Evolutionary conservation across 1,140 invertebrate species (phyloP).

Genomic region (Pteromalus puparum): DNA sequence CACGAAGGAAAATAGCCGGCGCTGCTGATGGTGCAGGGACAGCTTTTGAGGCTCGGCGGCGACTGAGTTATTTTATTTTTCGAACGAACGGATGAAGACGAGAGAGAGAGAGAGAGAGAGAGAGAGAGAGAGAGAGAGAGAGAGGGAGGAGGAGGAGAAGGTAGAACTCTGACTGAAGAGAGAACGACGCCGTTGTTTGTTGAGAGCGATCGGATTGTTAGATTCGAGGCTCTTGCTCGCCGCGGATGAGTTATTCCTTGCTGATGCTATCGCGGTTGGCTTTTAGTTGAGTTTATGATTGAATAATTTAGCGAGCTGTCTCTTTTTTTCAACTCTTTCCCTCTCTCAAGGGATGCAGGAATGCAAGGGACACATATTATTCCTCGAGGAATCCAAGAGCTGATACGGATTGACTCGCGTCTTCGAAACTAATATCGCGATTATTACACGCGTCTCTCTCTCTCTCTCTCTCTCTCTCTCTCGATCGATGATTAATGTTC

Average conservation of each 20-base stretch:
- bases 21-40: neutral
- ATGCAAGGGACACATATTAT: neutral
- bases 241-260: neutral
- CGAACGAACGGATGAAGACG: neutral
- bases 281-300: conserved; percentile 5
- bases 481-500: too few relatives aligned
- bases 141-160: too few relatives aligned
- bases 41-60: neutral
- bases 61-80: conserved; percentile 2
- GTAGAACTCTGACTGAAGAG: neutral
- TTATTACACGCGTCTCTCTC: too few relatives aligned
- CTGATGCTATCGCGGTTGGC: neutral
- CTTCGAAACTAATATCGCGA: too few relatives aligned
- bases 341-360: neutral
- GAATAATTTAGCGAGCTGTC: conserved; percentile 1
- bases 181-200: neutral
- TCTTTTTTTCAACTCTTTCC: neutral
- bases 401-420: neutral
- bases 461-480: too few relatives aligned
- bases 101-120: conserved; percentile 22
- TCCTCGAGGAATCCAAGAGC: neutral
- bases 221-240: neutral
- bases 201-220: neutral
- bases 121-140: conserved; percentile 27
- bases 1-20: neutral